Base-by-base conservation (phyloP, 2,113 vertebrate genomes). In the Acanthisitta chloris region DNA sequence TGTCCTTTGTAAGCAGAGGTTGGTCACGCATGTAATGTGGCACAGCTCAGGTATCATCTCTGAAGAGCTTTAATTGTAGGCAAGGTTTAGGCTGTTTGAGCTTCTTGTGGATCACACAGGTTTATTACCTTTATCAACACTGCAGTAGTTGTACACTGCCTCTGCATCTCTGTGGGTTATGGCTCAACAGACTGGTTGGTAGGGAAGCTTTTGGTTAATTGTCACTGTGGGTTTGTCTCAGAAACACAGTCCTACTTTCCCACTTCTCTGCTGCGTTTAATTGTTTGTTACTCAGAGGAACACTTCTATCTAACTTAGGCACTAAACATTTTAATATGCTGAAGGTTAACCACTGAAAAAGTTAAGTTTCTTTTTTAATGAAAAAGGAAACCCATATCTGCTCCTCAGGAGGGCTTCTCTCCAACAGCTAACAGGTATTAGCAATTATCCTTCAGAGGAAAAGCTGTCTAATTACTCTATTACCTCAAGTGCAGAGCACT, bases 381-480 rank as follows among this genome's bases (percentile, higher is more conserved):
- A 92, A 96, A 94, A 91, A 94, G 86, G 91, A 95, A 96, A 87
- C 88, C 88, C 14, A 2, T 66, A 91, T 76, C 80, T 89, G 49
- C 81, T 95, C 86, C 82, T 96, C 92, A 86, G 88, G 93, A 93
- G 96, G 95, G 86, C 86, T 96, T 73, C 83, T 91, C 80, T 95
- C 93, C 93, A 92, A 78, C 92, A 94, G 92, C 92, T 80, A 92
- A 88, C 88, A 51, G 91, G 90, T 95, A 95, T 93, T 96, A 96
- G 93, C 92, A 96, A 97, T 96, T 97, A 96, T 93, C 80, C 95
- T 96, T 96, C 74, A 77, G 94, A 94, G 96, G 58, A 85, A 92
- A 88, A 96, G 64, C 80, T 94, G 73, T 95, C 95, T 97, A 97
- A 97, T 97, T 96, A 97, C 94, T 96, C 93, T 83, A 74, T 96